Percentiles rank a stretch among this genome's conserved stretches.
Conservation (phyloP, 2,797 vertebrate genomes). For the Enteromius argenteus region DNA sequence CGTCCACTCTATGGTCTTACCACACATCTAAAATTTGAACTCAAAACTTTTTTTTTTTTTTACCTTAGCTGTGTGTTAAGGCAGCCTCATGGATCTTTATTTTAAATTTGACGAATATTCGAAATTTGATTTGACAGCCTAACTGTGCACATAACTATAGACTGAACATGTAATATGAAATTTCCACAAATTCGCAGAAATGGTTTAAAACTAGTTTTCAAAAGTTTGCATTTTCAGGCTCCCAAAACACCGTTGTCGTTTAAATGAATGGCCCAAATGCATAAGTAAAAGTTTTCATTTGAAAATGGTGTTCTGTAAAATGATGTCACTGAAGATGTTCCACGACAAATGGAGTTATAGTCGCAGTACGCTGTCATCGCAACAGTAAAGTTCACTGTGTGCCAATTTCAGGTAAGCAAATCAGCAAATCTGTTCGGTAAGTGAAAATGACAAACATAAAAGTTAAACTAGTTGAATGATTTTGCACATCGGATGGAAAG, state of each 20-base stretch:
- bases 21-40: background rate
- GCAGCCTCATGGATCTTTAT: background rate
- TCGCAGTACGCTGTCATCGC: background rate
- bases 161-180: too few species aligned
- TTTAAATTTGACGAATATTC: too few species aligned
- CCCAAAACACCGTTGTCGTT: too few species aligned
- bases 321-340: background rate
- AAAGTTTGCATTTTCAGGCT: too few species aligned
- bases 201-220: too few species aligned
- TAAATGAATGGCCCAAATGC: background rate
- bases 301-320: background rate
- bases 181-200: too few species aligned
- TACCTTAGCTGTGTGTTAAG: background rate
- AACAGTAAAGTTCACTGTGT: background rate
- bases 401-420: background rate
- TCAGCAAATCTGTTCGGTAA: background rate
- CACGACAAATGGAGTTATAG: constrained; percentile 1
- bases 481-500: constrained; percentile 29
- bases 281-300: background rate
- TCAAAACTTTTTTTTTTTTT: too few species aligned
- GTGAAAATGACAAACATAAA: background rate
- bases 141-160: too few species aligned
- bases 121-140: too few species aligned
- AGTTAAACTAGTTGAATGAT: background rate
- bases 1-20: too few species aligned